A percentile compares a stretch with the other conserved stretches of the same genome.
Evolutionary conservation across 2,113 vertebrate genomes (phyloP).

Genomic region (Jacana jacana): DNA sequence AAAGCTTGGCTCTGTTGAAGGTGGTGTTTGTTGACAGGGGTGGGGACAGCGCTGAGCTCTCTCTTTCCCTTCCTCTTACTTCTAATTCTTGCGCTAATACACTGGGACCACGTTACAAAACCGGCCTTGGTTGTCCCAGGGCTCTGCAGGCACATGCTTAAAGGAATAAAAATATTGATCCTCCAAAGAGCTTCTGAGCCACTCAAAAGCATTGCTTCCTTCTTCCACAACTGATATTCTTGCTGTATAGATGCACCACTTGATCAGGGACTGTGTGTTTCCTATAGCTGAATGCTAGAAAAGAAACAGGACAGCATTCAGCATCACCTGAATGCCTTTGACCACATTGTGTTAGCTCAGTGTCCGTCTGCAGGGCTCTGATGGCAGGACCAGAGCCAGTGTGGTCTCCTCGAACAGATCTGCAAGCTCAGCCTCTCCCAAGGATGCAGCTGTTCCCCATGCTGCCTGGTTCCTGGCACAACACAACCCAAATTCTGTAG

Average conservation of each 20-base stretch:
- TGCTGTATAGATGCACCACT: neutral
- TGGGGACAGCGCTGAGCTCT: neutral
- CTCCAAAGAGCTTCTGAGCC: neutral
- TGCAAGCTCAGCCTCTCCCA: neutral
- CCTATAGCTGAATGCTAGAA: neutral
- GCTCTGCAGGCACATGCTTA: neutral
- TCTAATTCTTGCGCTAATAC: neutral
- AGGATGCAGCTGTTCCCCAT: neutral
- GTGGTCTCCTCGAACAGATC: neutral
- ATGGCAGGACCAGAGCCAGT: neutral
- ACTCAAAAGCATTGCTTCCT: neutral
- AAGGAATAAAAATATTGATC: neutral
- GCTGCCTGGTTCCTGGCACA: neutral
- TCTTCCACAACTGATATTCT: neutral
- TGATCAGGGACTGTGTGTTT: neutral
- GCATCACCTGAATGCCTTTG: neutral
- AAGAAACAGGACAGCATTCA: neutral
- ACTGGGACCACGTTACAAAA: neutral
- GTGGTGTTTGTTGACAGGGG: slow-evolving; percentile 35
- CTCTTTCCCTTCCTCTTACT: neutral
- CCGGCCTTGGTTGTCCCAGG: neutral
- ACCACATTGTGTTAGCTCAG: rapidly evolving
- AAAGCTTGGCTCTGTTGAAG: slow-evolving; percentile 7
- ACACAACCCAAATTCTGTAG: neutral
- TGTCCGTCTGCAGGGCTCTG: neutral